Base-by-base conservation (phyloP, 2,888 invertebrate genomes). In the Cyaniris semiargus region DNA sequence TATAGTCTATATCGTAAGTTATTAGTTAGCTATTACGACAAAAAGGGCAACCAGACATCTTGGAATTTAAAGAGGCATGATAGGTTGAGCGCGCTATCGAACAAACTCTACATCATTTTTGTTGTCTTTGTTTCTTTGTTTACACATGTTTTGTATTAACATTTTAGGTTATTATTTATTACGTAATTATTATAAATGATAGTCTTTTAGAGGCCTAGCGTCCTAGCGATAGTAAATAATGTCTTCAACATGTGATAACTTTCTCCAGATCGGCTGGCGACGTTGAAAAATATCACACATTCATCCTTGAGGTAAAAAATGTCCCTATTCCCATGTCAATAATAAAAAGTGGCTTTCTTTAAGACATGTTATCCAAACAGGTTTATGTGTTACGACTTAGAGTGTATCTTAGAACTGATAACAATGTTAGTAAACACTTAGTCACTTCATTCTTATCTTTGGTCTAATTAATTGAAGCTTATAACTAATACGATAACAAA, bases 231-330 rank as follows among this genome's bases (percentile, higher is more conserved):
- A 66, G 18, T 66, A 18, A 66, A 66, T 23, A 23, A 60, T 31
- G 2, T 27, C 23, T 27, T 23, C 60, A 60, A 15, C 23, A 23
- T 66, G 15, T 18, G 66, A 66, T 66, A 66, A 66, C 27, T 66
- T 66, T 66, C 66, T 27, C 27, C 27, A 31, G 27, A 31, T 66
- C 31, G 13, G 15, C 15, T 5, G 27, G 15, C 18, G 27, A 66
- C 31, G 10, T 18, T 60, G 60, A 60, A 60, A 23, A 60, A 60
- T 60, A 60, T 60, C 60, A 27, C 23, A 13, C 60, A 60, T 60
- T 23, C 66, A 66, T 66, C 66, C 66, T 66, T 66, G 27, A 31
- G 31, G 15, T 27, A 66, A 60, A 60, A 60, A 66, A 27, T 31
- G 66, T 27, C 66, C 27, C 27, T 66, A 31, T 66, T 66, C 60